Base-by-base conservation (phyloP, 64 coral and sea anemone species). In the Stichodactyla helianthus region DNA sequence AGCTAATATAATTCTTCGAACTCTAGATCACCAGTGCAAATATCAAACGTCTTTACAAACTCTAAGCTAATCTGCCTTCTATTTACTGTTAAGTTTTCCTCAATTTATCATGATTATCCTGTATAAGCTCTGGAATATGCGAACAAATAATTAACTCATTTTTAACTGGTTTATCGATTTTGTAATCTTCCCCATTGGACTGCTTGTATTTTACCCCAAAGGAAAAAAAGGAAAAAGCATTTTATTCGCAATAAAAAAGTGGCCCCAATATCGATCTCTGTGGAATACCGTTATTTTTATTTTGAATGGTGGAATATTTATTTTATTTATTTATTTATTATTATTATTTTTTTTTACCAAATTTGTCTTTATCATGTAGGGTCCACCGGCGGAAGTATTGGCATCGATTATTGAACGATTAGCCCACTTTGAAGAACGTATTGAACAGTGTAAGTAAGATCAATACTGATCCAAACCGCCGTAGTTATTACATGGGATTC, bases 381-480 rank as follows among this genome's bases (percentile, higher is more conserved):
- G 78, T 20, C 78, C 78, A 81, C 78, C 78, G 52, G 78, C 78
- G 78, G 78, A 81, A 54, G 78, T 81, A 5, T 54, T 81, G 15
- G 78, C 50, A 52, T 81, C 78, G 35, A 54, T 81, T 15, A 81
- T 81, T 81, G 78, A 50, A 81, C 35, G 78, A 81, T 81, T 81
- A 81, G 50, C 78, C 10, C 52, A 52, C 51, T 81, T 81, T 54
- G 78, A 81, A 54, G 78, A 81, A 81, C 4, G 17, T 54, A 51
- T 81, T 20, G 20, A 81, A 15, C 78, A 81, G 25, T 81, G 78
- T 81, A 81, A 81, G 78, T 81, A 54, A 74, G 23, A 7, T 31
- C 63, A 68, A 68, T 79, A 79, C 77, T 52, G 50, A 79, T 79
- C 4, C 22, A 52, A 79, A 79, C 77, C 7, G 19, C 4, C 77